phyloP scores from a whole-genome alignment of 2,113 vertebrate genomes.

The Gavia stellata region DNA sequence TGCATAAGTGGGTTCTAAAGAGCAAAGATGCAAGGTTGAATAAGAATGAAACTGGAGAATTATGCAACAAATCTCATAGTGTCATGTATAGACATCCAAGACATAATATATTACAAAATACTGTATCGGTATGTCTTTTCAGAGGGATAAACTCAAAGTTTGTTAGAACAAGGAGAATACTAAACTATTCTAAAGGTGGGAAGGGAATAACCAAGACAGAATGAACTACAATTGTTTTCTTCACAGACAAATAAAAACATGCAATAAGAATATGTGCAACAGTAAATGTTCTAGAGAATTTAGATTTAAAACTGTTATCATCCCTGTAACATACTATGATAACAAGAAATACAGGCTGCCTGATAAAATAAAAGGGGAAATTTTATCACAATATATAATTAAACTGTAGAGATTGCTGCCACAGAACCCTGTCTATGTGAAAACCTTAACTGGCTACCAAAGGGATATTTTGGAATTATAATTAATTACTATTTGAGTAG shows the following conservation, averaged over 20 bases:
- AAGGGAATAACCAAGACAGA: not conserved
- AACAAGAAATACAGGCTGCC: not conserved
- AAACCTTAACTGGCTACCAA: not conserved
- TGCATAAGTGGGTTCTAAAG: not conserved
- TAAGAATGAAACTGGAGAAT: not conserved
- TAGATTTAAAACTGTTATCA: not conserved
- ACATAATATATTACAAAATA: not conserved
- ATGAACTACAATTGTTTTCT: not conserved
- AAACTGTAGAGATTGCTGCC: not conserved
- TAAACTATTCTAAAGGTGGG: not conserved
- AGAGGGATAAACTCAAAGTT: not conserved
- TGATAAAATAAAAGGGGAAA: not conserved
- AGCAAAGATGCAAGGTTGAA: not conserved
- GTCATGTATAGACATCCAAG: not conserved
- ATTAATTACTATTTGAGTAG: not conserved
- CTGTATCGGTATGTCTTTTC: not conserved
- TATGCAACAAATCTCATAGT: not conserved
- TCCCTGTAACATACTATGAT: not conserved
- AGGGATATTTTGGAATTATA: not conserved
- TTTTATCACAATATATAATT: not conserved
- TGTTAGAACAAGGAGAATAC: not conserved
- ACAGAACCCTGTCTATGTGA: not conserved
- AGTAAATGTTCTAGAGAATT: not conserved
- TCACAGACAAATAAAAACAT: not conserved
- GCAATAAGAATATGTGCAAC: not conserved